Percentiles rank a stretch among this genome's conserved stretches.
Conservation (phyloP, 2,888 invertebrate genomes). For the Sialis fuliginosa region DNA sequence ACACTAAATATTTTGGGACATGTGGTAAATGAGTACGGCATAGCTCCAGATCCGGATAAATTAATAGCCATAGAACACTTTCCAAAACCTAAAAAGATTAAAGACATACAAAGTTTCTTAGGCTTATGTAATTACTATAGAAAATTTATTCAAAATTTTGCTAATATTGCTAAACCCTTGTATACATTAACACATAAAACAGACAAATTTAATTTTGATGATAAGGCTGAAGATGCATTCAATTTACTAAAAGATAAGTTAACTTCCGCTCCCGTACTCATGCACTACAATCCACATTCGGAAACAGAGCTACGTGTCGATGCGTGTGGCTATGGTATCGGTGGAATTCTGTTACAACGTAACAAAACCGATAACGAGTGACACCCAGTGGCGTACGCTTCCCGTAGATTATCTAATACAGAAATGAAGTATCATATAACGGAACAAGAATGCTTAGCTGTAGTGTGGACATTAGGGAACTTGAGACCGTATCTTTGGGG, state of each 20-base stretch:
- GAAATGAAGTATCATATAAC: background rate
- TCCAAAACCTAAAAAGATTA: background rate
- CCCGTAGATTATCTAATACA: background rate
- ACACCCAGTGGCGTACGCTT: background rate
- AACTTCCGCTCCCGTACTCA: background rate
- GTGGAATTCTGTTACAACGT: background rate
- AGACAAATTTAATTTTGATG: background rate
- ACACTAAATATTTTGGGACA: background rate
- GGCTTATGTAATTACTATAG: background rate
- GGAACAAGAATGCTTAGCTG: background rate
- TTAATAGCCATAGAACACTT: background rate
- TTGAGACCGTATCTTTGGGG: background rate
- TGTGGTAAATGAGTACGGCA: background rate
- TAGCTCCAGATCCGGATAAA: background rate
- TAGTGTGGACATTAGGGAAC: background rate
- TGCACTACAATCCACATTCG: background rate
- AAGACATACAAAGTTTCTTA: conserved; percentile 1
- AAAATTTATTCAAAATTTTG: background rate
- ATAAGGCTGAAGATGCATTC: background rate
- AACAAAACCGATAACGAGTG: background rate
- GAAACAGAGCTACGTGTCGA: background rate
- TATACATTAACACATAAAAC: background rate
- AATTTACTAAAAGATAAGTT: background rate
- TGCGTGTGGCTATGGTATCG: background rate
- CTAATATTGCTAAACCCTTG: background rate